Conservation (phyloP, 2,888 invertebrate genomes). For the Tetranychus piercei region DNA sequence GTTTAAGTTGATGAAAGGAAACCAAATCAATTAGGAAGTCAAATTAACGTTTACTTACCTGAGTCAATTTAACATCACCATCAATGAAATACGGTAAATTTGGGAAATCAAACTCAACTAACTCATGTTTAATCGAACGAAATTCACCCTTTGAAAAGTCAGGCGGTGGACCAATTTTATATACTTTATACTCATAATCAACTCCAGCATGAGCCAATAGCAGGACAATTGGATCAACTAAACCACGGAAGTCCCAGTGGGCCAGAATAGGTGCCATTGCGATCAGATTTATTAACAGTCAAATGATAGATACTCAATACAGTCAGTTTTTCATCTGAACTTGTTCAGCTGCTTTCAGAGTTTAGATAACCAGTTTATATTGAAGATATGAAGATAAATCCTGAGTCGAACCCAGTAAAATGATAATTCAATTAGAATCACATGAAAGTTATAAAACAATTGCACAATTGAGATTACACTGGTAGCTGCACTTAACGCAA, state of each 20-base stretch:
- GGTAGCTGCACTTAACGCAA: too few relatives aligned
- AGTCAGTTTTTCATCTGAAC: too few relatives aligned
- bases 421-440: too few relatives aligned
- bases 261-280: slow-evolving; percentile 19
- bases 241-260: slow-evolving; percentile 26
- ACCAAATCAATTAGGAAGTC: neutral
- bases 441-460: too few relatives aligned
- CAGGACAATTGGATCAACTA: slow-evolving; percentile 30
- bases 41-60: slow-evolving; percentile 27
- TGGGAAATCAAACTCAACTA: slow-evolving; percentile 32
- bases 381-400: too few relatives aligned
- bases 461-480: too few relatives aligned
- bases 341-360: too few relatives aligned
- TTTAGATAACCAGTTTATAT: too few relatives aligned
- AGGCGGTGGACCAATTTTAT: slow-evolving; percentile 32
- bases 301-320: neutral
- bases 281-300: neutral
- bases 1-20: neutral
- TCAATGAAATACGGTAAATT: slow-evolving; percentile 35
- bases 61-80: slow-evolving; percentile 32
- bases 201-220: slow-evolving; percentile 34
- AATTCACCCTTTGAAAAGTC: slow-evolving; percentile 31
- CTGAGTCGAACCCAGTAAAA: too few relatives aligned
- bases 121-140: slow-evolving; percentile 10
- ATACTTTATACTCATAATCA: slow-evolving; percentile 34